These are phyloP conservation scores for Bubo blakistoni DNA, from an alignment of 2,113 vertebrate species.

Conservation along the genomic window DNA sequence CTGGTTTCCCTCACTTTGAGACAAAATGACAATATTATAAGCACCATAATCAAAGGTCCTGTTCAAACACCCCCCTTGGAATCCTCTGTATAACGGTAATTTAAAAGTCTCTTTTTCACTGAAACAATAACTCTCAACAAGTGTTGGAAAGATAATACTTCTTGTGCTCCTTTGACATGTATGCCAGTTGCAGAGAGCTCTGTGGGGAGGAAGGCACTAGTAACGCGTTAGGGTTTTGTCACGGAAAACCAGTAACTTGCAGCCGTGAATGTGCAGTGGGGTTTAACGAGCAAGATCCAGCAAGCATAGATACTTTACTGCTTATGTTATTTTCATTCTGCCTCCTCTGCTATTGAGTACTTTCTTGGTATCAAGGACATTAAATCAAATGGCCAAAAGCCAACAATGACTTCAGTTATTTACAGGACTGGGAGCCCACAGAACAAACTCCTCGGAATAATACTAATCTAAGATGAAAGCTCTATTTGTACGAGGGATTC, in stretches of 20 bases:
- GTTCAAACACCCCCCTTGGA: not conserved
- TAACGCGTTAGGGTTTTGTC: fast-evolving
- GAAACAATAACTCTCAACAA: not conserved
- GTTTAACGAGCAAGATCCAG: not conserved
- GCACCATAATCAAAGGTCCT: not conserved
- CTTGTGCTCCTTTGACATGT: not conserved
- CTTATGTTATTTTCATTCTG: not conserved
- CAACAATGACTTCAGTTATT: slow-evolving; percentile 11
- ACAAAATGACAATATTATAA: not conserved
- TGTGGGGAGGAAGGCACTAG: not conserved
- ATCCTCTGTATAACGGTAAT: not conserved
- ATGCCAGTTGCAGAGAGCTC: not conserved
- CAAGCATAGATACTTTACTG: not conserved
- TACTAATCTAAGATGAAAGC: slow-evolving; percentile 16
- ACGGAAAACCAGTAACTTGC: not conserved
- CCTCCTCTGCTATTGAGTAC: not conserved
- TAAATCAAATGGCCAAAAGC: not conserved
- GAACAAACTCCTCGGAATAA: not conserved
- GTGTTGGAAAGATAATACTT: not conserved
- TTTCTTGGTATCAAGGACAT: not conserved
- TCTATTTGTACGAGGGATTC: not conserved
- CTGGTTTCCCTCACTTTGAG: not conserved
- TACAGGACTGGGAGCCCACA: not conserved
- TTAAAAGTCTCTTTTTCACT: not conserved
- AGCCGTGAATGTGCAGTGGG: fast-evolving